Evolutionary conservation across 2,113 vertebrate genomes (phyloP), one percentile per base, ranked within the genome.

Genomic region (Leuciscus idus): DNA sequence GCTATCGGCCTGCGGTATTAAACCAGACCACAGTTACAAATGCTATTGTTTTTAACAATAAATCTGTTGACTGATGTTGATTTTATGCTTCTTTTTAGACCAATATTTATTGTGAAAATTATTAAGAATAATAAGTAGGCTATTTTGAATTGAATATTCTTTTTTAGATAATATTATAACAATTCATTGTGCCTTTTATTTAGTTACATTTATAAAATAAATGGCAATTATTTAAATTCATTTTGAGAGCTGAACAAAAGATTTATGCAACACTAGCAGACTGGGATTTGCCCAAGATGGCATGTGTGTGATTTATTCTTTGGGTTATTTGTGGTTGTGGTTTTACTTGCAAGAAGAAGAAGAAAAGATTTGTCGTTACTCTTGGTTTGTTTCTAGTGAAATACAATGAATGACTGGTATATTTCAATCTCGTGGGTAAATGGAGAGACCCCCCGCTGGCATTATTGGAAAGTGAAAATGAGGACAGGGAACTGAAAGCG

Each of bases 331-430:
- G 21, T 10, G 76, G 28, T 48, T 82, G 80, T 52, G 62, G 62
- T 82, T 70, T 82, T 23, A 80, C 4, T 2, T 6, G 33, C 33
- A 33, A 55, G 75, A 33, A 55, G 2, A 30, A 19, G 33, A 17
- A 76, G 6, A 30, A 76, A 12, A 30, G 15, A 19, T 26, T 57
- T 13, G 23, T 57, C 57, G 21, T 80, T 39, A 26, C 23, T 13
- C 21, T 43, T 43, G 55, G 10, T 80, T 43, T 70, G 62, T 33
- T 83, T 83, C 81, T 83, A 55, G 19, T 68, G 81, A 83, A 83
- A 83, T n/a, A 50, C 46, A 36, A 55, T 21, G 4, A 33, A 55
- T 21, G 8, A 33, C 80, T 81, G 79, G 33, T n/a, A 43, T 23
- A 55, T 50, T 68, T 70, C 46, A 70, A 3, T 4, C 19, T 26